Base-by-base conservation (phyloP, 2,888 invertebrate species). In the Alcis repandata region DNA sequence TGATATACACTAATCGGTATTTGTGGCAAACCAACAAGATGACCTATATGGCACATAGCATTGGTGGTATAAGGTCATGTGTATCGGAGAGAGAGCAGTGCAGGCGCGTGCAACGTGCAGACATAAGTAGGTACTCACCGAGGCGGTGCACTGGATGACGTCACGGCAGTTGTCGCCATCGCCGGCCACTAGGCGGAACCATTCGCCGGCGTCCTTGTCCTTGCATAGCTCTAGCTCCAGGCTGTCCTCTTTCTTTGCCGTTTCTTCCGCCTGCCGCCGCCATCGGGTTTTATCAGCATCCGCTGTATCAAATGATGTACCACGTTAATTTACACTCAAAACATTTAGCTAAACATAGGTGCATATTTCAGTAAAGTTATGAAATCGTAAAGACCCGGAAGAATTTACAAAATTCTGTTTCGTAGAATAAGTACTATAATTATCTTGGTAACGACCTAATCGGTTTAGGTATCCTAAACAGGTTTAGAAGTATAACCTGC, bases 61-160 rank as follows among this genome's bases (percentile, higher is more conserved):
- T 61, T 65, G 63, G 45, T 59, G 40, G 49, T n/a, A 60, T 69
- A 69, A 62, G 67, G 69, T 45, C 67, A 69, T 63, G 69, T 63
- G 57, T 46, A 67, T 38, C 48, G 49, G 67, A 67, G 68, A 68
- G 54, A 63, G 59, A 54, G 64, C 54, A 49, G 27, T 13, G 46
- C 76, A 79, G 77, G 75, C 68, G 59, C 69, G 71, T 74, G 68
- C 67, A 65, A 69, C 13, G 20, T 20, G 32, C 49, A 54, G 68
- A 76, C 71, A 76, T 78, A 78, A 78, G 74, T 51, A 36, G 75
- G 75, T 79, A 95, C 95, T 94, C 87, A 97, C 97, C 86, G 98
- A 98, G 86, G 97, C 97, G 75, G 98, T 98, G 93, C 98, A 98
- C 92, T 98, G 98, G 87, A 98, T 98, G 87, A 98, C 98, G 94